Evolutionary conservation across 2,113 vertebrate species (phyloP).

Genomic region (Lipophrys pholis): DNA sequence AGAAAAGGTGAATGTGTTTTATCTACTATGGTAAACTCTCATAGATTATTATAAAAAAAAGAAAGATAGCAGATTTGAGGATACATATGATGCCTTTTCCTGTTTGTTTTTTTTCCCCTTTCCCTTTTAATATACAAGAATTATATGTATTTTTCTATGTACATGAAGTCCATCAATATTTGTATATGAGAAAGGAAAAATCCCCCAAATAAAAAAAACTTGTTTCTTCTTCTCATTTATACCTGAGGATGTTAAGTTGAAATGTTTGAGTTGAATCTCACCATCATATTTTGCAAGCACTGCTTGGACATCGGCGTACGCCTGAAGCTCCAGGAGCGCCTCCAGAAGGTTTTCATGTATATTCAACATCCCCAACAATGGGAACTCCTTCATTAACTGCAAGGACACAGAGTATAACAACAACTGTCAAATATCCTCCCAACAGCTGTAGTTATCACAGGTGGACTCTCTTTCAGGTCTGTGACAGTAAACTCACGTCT

Average conservation of each 20-base stretch:
- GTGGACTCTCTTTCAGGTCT: background rate
- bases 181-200: too few species aligned
- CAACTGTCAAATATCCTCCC: background rate
- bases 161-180: too few species aligned
- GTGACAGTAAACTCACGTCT: constrained; percentile 89
- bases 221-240: too few species aligned
- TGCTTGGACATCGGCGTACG: constrained; percentile 98
- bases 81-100: too few species aligned
- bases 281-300: constrained; percentile 98
- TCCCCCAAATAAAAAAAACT: too few species aligned
- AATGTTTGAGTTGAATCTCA: constrained; percentile 67
- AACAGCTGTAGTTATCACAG: background rate
- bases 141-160: too few species aligned
- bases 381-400: constrained; percentile 99
- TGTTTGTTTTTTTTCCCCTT: too few species aligned
- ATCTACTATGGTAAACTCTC: too few species aligned
- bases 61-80: too few species aligned
- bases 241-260: background rate
- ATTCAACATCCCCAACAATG: constrained; percentile 97
- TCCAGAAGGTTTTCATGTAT: constrained; percentile 99
- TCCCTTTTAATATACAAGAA: too few species aligned
- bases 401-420: constrained; percentile 37
- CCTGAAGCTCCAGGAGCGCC: constrained; percentile 96
- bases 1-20: too few species aligned
- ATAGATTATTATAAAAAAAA: too few species aligned